Evolutionary conservation across 1,140 invertebrate species (phyloP).

Genomic region (Drosophila watanabei): DNA sequence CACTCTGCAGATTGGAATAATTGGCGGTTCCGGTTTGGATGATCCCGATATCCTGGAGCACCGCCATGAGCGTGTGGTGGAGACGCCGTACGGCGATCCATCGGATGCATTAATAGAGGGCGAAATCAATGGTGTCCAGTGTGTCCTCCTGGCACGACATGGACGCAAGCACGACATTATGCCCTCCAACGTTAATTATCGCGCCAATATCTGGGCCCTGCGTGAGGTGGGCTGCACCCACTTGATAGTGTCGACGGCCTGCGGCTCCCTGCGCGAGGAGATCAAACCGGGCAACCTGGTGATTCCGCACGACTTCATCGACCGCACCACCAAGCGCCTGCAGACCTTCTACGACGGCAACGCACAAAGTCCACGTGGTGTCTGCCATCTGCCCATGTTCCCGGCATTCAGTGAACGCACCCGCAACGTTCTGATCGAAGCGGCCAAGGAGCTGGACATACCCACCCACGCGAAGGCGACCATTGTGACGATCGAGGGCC

Average conservation of each 20-base stretch:
- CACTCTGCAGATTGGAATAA: constrained; percentile 93
- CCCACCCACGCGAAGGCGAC: constrained; percentile 91
- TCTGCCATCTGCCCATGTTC: constrained; percentile 97
- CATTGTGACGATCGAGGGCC: constrained; percentile 95
- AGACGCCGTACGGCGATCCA: constrained; percentile 94
- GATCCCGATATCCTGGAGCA: constrained; percentile 93
- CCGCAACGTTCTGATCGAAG: constrained; percentile 89
- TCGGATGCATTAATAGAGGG: constrained; percentile 93
- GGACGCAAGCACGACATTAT: constrained; percentile 93
- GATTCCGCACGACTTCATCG: constrained; percentile 97
- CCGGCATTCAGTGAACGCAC: constrained; percentile 93
- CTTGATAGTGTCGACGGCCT: constrained; percentile 90
- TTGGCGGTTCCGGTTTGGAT: constrained; percentile 97
- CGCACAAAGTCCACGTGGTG: constrained; percentile 88
- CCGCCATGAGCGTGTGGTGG: constrained; percentile 88
- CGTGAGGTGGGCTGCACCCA: constrained; percentile 96
- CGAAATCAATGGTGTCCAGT: constrained; percentile 89
- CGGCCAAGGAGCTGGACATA: constrained; percentile 88
- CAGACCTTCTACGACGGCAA: constrained; percentile 96
- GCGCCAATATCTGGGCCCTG: constrained; percentile 98
- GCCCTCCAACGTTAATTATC: constrained; percentile 94
- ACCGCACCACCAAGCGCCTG: constrained; percentile 91
- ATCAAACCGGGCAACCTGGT: constrained; percentile 96
- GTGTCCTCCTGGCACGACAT: constrained; percentile 95
- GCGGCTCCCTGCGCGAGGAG: constrained; percentile 95